A percentile compares a stretch with the other conserved stretches of the same genome.
These are phyloP conservation scores for Aphelinus atriplicis DNA, from an alignment of 1,140 invertebrate species.

Conservation along the genomic window DNA sequence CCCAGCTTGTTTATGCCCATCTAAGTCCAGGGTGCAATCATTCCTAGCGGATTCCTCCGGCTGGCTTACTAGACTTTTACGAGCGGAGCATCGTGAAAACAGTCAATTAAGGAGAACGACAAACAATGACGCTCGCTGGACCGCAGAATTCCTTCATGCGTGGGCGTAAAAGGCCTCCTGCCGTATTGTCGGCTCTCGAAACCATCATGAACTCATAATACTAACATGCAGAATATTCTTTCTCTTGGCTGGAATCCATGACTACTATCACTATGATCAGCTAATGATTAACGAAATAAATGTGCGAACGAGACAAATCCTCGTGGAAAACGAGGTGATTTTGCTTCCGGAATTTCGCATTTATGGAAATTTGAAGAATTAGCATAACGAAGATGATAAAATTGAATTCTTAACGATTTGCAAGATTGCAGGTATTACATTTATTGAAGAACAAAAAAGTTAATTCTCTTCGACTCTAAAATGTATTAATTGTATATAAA, in stretches of 20 bases:
- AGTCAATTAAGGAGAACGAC: conserved; percentile 17
- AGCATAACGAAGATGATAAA: conserved; percentile 8
- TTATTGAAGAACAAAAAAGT: not conserved
- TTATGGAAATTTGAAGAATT: not conserved
- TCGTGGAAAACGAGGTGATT: not conserved
- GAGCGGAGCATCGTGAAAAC: conserved; percentile 3
- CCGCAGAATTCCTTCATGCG: conserved; percentile 9
- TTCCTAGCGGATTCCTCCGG: not conserved
- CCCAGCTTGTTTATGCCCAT: not conserved
- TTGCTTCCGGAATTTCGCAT: not conserved
- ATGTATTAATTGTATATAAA: too few relatives aligned
- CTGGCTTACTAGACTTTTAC: not conserved
- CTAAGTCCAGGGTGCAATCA: not conserved
- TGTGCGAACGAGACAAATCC: not conserved
- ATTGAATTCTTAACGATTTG: not conserved
- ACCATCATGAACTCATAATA: conserved; percentile 22
- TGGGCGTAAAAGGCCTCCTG: not conserved
- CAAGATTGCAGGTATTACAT: conserved; percentile 2
- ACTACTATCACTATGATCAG: conserved; percentile 3
- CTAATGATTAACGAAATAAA: conserved; percentile 10
- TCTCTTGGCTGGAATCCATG: not conserved
- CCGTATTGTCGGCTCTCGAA: not conserved
- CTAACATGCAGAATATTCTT: not conserved
- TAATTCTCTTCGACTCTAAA: too few relatives aligned
- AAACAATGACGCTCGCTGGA: not conserved